phyloP scores from a whole-genome alignment of 2,888 invertebrate genomes.

The Luffia ferchaultella region DNA sequence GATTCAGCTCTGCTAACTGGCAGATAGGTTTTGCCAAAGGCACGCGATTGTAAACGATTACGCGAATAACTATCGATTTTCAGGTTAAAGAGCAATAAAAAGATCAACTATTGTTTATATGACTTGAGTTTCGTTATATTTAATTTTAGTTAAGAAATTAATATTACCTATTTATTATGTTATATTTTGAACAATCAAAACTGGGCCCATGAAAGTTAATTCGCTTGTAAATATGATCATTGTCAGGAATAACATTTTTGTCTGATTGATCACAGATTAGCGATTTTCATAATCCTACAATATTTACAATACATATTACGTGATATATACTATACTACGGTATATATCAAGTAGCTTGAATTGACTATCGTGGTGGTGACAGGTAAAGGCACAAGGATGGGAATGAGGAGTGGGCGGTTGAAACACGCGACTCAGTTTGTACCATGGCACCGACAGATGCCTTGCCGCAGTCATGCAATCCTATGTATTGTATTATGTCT shows the following conservation, averaged over 20 bases:
- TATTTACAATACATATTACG: too few relatives aligned
- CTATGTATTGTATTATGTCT: neutral
- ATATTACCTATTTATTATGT: too few relatives aligned
- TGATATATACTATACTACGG: too few relatives aligned
- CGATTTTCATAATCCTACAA: too few relatives aligned
- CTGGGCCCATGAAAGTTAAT: too few relatives aligned
- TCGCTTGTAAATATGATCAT: too few relatives aligned
- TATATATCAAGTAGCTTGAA: neutral
- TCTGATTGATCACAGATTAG: too few relatives aligned
- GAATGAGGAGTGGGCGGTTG: neutral
- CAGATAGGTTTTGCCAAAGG: neutral
- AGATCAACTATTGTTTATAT: neutral
- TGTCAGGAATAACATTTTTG: too few relatives aligned
- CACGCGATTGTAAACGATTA: neutral
- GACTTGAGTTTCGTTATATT: too few relatives aligned
- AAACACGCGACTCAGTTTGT: constrained; percentile 50
- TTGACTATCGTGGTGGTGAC: neutral
- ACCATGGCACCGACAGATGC: constrained; percentile 37
- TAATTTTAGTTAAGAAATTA: too few relatives aligned
- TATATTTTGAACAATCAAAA: too few relatives aligned
- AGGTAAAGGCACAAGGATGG: neutral
- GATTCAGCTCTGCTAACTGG: neutral
- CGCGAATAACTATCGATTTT: neutral
- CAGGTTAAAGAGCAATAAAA: too few relatives aligned
- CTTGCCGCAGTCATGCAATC: neutral